Percentiles rank a stretch among this genome's conserved stretches.
Evolutionary conservation across 2,888 invertebrate species (phyloP).

Genomic region (Ennomos quercinarius): DNA sequence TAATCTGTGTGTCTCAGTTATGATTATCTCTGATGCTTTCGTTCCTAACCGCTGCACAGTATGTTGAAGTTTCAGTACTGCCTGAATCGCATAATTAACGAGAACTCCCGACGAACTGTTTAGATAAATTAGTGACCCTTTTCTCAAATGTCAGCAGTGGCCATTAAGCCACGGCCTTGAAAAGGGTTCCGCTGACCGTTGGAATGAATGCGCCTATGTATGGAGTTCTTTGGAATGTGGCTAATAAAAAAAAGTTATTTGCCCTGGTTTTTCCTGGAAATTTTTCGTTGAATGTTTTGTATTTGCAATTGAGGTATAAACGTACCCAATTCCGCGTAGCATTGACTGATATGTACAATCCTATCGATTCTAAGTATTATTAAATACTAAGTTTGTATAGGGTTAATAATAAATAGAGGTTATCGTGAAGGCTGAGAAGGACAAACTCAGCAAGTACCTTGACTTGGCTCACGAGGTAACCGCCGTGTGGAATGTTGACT

Average conservation of each 20-base stretch:
- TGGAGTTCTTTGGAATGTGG: slow-evolving; percentile 53
- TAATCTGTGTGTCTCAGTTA: too few species aligned
- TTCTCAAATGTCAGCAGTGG: slow-evolving; percentile 77
- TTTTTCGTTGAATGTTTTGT: slow-evolving; percentile 1
- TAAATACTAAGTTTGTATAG: too few species aligned
- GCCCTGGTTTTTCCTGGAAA: neutral
- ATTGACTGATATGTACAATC: too few species aligned
- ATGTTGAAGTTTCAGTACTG: slow-evolving; percentile 3
- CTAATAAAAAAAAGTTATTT: slow-evolving; percentile 26
- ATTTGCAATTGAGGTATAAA: neutral
- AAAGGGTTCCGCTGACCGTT: slow-evolving; percentile 63
- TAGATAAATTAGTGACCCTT: slow-evolving; percentile 83
- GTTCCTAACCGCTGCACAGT: neutral
- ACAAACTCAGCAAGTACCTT: too few species aligned
- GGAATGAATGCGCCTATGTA: slow-evolving; percentile 44
- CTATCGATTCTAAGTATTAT: too few species aligned
- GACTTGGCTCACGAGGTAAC: too few species aligned
- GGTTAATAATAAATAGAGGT: too few species aligned
- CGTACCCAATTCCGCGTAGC: too few species aligned
- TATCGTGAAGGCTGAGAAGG: too few species aligned
- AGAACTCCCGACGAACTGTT: slow-evolving; percentile 69
- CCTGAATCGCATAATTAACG: slow-evolving; percentile 74
- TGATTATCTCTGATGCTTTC: too few species aligned
- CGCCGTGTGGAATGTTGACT: too few species aligned
- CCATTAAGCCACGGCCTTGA: slow-evolving; percentile 72